A percentile compares a stretch with the other conserved stretches of the same genome.
phyloP scores from a whole-genome alignment of 2,797 vertebrate species.

The Lacerta agilis region DNA sequence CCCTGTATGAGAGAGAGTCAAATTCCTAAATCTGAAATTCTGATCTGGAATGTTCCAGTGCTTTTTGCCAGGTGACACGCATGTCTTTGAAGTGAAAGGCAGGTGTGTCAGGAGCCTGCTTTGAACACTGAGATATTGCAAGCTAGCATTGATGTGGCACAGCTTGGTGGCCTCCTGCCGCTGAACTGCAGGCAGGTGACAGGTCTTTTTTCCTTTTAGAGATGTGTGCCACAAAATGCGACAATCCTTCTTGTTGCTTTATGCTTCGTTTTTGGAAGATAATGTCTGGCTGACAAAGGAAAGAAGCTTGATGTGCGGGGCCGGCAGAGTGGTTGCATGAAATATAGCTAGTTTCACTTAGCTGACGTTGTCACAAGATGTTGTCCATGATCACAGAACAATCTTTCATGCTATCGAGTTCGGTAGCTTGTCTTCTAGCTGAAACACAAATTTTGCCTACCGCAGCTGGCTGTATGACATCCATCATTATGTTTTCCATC shows the following conservation, averaged over 20 bases:
- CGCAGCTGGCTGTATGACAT: conserved; percentile 57
- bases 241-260: background rate
- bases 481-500: conserved; percentile 37
- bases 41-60: conserved; percentile 63
- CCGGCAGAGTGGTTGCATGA: conserved; percentile 42
- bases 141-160: conserved; percentile 63
- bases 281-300: conserved; percentile 54
- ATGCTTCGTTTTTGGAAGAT: conserved; percentile 52
- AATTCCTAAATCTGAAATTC: conserved; percentile 55
- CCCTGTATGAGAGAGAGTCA: conserved; percentile 47
- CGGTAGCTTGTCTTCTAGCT: conserved; percentile 45
- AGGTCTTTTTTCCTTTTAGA: conserved; percentile 34
- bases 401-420: conserved; percentile 48
- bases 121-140: conserved; percentile 68
- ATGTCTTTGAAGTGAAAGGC: conserved; percentile 70
- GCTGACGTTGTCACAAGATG: conserved; percentile 47
- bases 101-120: conserved; percentile 61
- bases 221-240: conserved; percentile 25
- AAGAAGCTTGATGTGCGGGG: conserved; percentile 45
- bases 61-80: conserved; percentile 44
- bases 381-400: conserved; percentile 29
- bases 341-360: conserved; percentile 43
- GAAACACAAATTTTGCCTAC: conserved; percentile 37
- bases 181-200: conserved; percentile 60
- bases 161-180: conserved; percentile 68